These are phyloP conservation scores for Temnothorax rugatulus DNA, from an alignment of 2,888 invertebrate species.

Conservation along the genomic window DNA sequence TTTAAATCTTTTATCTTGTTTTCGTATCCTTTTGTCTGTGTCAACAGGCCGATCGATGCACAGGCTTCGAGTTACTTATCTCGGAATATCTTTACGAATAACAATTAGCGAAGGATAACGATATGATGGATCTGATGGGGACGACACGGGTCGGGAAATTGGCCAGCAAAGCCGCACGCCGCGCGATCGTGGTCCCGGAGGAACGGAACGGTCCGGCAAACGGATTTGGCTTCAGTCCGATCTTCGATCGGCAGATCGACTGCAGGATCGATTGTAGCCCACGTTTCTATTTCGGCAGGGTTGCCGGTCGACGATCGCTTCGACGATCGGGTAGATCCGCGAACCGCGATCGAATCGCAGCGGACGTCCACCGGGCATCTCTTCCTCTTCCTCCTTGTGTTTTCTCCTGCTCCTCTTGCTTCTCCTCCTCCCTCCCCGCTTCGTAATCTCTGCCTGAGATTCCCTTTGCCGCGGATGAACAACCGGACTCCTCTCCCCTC, in stretches of 20 bases:
- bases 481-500: slow-evolving; percentile 45
- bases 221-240: slow-evolving; percentile 8
- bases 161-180: slow-evolving; percentile 11
- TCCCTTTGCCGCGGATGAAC: slow-evolving; percentile 40
- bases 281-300: not conserved
- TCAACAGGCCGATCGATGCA: not conserved
- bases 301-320: not conserved
- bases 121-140: not conserved
- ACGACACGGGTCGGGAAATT: not conserved
- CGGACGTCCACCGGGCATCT: slow-evolving; percentile 25
- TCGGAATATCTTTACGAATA: not conserved
- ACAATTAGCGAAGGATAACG: not conserved
- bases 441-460: slow-evolving; percentile 22
- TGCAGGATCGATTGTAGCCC: no score
- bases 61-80: not conserved
- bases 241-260: not conserved
- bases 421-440: not conserved
- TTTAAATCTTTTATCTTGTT: not conserved
- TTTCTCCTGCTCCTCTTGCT: not conserved
- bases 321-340: slow-evolving; percentile 23
- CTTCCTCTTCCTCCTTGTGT: slow-evolving; percentile 35
- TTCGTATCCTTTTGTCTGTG: not conserved
- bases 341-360: slow-evolving; percentile 29
- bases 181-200: slow-evolving; percentile 35
- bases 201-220: slow-evolving; percentile 34